These are phyloP conservation scores for Anniella stebbinsi DNA, from an alignment of 2,797 vertebrate species.

Conservation along the genomic window DNA sequence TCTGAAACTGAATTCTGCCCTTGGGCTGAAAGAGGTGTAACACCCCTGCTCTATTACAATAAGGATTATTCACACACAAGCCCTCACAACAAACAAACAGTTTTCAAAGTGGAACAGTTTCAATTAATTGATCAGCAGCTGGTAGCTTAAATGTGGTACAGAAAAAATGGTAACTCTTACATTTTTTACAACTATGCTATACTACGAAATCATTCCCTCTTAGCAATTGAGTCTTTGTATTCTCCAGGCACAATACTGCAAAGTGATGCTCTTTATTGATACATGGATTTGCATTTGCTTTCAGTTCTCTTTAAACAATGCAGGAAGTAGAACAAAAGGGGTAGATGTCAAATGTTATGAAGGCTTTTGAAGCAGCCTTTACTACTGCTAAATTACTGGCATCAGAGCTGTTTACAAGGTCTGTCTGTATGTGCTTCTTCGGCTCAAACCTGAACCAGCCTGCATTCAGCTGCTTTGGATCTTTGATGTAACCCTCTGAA, in stretches of 20 bases:
- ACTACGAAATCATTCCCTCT: slow-evolving; percentile 22
- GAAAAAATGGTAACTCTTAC: slow-evolving; percentile 26
- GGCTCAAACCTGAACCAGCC: not conserved
- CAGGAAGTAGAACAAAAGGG: slow-evolving; percentile 45
- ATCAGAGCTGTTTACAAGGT: not conserved
- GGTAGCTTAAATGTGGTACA: slow-evolving; percentile 20
- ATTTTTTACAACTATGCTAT: not conserved
- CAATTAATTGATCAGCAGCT: slow-evolving; percentile 32
- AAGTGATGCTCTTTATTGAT: not conserved
- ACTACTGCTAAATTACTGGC: not conserved
- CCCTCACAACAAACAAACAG: slow-evolving; percentile 27
- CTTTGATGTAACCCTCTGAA: not conserved
- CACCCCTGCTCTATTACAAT: too few relatives aligned
- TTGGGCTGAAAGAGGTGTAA: too few relatives aligned
- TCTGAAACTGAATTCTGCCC: too few relatives aligned
- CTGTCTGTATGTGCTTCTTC: not conserved
- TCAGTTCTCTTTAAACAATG: slow-evolving; percentile 23
- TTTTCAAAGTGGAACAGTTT: slow-evolving; percentile 27
- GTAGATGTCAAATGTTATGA: slow-evolving; percentile 6
- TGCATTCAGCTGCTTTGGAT: not conserved
- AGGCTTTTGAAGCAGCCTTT: too few relatives aligned
- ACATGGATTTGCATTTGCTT: slow-evolving; percentile 36
- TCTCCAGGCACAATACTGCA: slow-evolving; percentile 40
- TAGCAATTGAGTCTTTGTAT: slow-evolving; percentile 30
- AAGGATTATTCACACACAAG: not conserved